A percentile compares a stretch with the other conserved stretches of the same genome.
These are phyloP conservation scores for Amyelois transitella DNA, from an alignment of 1,140 invertebrate genomes.

Conservation along the genomic window DNA sequence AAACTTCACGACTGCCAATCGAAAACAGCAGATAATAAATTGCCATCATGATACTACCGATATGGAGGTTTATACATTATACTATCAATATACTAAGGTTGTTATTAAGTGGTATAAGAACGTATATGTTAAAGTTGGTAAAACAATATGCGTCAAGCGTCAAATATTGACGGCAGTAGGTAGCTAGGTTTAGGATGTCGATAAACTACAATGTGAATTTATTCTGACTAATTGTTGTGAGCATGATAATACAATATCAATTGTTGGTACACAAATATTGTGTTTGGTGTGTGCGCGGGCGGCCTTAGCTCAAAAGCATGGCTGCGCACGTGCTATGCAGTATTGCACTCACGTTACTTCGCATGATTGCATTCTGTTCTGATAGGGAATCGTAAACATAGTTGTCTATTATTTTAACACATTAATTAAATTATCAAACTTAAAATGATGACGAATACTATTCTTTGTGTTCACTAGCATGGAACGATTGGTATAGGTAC, in stretches of 20 bases:
- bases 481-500: no score
- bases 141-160: neutral
- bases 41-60: neutral
- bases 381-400: slow-evolving; percentile 11
- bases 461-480: neutral
- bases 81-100: no score
- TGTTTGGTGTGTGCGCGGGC: slow-evolving; percentile 11
- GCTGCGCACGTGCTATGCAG: slow-evolving; percentile 20
- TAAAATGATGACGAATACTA: neutral
- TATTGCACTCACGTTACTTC: slow-evolving; percentile 19
- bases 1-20: neutral
- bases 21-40: neutral
- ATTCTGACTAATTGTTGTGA: neutral
- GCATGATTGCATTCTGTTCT: slow-evolving; percentile 18
- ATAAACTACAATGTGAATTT: neutral
- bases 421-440: neutral
- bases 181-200: neutral
- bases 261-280: neutral
- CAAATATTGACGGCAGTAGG: neutral
- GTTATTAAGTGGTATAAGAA: neutral
- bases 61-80: no score
- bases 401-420: slow-evolving; percentile 9
- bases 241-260: neutral
- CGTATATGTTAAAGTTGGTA: neutral
- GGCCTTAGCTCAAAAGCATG: slow-evolving; percentile 22